Conservation (phyloP, 1,140 invertebrate species). For the Myzus persicae region DNA sequence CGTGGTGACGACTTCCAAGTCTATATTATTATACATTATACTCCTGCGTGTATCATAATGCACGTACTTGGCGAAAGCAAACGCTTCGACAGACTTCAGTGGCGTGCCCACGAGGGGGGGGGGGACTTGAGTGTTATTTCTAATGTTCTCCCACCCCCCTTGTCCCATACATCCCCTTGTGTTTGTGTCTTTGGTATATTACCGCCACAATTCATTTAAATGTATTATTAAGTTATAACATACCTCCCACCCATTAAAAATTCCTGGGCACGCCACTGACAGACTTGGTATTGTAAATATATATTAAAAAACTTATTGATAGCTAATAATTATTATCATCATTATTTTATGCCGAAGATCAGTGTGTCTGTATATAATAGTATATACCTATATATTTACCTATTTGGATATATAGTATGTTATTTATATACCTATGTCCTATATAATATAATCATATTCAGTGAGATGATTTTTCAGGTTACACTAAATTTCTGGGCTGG, state of each 20-base stretch:
- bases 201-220: too few species aligned
- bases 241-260: too few species aligned
- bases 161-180: too few species aligned
- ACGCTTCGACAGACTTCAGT: background rate
- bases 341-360: background rate
- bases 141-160: too few species aligned
- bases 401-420: too few species aligned
- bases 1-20: background rate
- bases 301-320: background rate
- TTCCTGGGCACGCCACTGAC: too few species aligned
- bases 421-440: background rate
- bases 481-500: background rate
- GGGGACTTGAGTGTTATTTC: too few species aligned
- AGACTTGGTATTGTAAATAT: too few species aligned
- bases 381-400: background rate
- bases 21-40: background rate
- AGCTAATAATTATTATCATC: background rate
- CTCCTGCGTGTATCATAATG: background rate
- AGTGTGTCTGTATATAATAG: background rate
- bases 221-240: too few species aligned
- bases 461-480: background rate
- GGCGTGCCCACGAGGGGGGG: too few species aligned
- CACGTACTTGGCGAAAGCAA: background rate
- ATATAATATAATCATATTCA: background rate
- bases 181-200: too few species aligned